These are phyloP conservation scores for Platerodrilus igneus DNA, from an alignment of 2,888 invertebrate species.

Conservation along the genomic window DNA sequence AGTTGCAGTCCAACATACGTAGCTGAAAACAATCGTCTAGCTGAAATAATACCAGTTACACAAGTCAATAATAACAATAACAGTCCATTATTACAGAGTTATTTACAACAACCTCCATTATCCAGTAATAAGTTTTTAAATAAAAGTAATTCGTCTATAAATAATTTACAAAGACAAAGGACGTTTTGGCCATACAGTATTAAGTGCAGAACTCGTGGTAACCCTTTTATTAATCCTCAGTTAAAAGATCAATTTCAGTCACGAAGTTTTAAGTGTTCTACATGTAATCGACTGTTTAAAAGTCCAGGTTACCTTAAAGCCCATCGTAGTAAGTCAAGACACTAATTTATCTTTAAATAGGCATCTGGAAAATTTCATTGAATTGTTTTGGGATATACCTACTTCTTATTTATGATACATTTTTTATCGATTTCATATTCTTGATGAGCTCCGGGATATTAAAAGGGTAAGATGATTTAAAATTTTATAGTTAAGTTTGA, in stretches of 20 bases:
- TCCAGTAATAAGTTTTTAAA: too few relatives aligned
- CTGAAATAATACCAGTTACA: constrained; percentile 8
- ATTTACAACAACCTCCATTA: too few relatives aligned
- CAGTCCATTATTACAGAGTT: too few relatives aligned
- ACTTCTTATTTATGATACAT: too few relatives aligned
- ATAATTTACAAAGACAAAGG: constrained; percentile 19
- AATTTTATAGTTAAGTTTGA: too few relatives aligned
- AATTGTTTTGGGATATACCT: too few relatives aligned
- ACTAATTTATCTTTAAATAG: constrained; percentile 27
- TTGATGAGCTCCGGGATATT: too few relatives aligned
- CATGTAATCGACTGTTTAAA: constrained; percentile 45
- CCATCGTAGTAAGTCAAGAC: constrained; percentile 43
- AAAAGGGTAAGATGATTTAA: too few relatives aligned
- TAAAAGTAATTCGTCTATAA: constrained; percentile 7
- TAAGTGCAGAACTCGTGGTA: constrained; percentile 41
- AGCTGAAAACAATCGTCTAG: constrained; percentile 7
- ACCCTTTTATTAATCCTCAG: constrained; percentile 45
- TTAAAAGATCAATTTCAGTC: constrained; percentile 44
- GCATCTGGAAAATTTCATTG: too few relatives aligned
- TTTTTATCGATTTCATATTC: too few relatives aligned
- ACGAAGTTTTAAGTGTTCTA: constrained; percentile 44
- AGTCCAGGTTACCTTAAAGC: constrained; percentile 47
- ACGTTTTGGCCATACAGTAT: constrained; percentile 35
- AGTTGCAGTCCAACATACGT: constrained; percentile 2
- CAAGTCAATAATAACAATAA: too few relatives aligned